Evolutionary conservation across 2,888 invertebrate species (phyloP).

Genomic region (Ennomos erosarius): DNA sequence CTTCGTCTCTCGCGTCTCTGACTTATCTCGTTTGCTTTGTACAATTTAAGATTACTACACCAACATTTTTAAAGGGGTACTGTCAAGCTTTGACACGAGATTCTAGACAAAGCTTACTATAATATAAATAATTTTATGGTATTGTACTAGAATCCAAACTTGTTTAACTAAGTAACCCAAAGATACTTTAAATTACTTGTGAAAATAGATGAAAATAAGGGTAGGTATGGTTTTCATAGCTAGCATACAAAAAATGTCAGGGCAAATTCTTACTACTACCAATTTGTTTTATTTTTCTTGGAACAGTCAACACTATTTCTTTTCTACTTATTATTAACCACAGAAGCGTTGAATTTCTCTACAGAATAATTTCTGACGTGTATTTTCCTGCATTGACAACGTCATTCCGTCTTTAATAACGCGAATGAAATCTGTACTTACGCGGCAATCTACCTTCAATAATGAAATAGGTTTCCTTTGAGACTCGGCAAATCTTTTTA

Average conservation of each 20-base stretch:
- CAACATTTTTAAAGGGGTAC: constrained; percentile 26
- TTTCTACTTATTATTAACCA: too few species aligned
- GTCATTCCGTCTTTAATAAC: constrained; percentile 25
- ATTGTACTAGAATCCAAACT: too few species aligned
- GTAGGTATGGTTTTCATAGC: too few species aligned
- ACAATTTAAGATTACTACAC: constrained; percentile 50
- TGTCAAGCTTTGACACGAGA: constrained; percentile 14
- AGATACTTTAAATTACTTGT: too few species aligned
- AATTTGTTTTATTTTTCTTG: too few species aligned
- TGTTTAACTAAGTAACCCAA: too few species aligned
- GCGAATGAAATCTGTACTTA: constrained; percentile 31
- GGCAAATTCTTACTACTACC: too few species aligned
- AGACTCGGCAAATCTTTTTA: constrained; percentile 39
- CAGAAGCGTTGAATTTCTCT: too few species aligned
- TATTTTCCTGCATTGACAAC: constrained; percentile 10
- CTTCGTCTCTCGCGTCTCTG: constrained; percentile 48
- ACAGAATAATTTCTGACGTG: constrained; percentile 9
- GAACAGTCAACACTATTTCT: too few species aligned
- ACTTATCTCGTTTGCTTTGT: constrained; percentile 74
- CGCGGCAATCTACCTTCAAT: constrained; percentile 35
- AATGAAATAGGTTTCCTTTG: constrained; percentile 41
- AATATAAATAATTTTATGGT: too few species aligned
- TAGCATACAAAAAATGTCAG: too few species aligned
- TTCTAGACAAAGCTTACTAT: constrained; percentile 5
- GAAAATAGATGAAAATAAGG: too few species aligned